Percentiles rank a stretch among this genome's conserved stretches.
These are phyloP conservation scores for Dichetophora obliterata DNA, from an alignment of 2,888 invertebrate genomes.

Conservation along the genomic window DNA sequence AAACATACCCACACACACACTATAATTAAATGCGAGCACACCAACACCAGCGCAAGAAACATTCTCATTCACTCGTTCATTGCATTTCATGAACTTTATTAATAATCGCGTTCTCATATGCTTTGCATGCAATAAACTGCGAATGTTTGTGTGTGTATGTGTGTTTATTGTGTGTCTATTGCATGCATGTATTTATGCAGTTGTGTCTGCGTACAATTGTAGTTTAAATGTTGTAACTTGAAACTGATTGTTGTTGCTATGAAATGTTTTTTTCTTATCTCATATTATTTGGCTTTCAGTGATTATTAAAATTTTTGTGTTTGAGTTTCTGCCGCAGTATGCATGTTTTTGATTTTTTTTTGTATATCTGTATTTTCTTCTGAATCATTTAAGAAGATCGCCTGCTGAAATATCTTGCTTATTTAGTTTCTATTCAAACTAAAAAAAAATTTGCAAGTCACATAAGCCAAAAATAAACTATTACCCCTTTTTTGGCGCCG, in stretches of 20 bases:
- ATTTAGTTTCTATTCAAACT: neutral
- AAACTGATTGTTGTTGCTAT: neutral
- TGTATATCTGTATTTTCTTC: neutral
- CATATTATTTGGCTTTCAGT: neutral
- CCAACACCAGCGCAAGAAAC: slow-evolving; percentile 1
- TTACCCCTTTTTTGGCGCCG: neutral
- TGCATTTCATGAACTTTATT: slow-evolving; percentile 65
- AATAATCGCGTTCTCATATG: slow-evolving; percentile 57
- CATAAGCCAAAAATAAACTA: neutral
- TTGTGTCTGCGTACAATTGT: slow-evolving; percentile 9
- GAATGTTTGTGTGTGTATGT: neutral
- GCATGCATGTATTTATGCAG: neutral
- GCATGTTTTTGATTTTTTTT: neutral
- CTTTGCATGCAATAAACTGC: neutral
- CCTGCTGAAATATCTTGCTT: neutral
- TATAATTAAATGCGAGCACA: neutral
- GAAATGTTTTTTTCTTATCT: neutral
- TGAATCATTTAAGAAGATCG: neutral
- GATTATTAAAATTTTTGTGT: neutral
- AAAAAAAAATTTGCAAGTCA: neutral
- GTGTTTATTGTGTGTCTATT: neutral
- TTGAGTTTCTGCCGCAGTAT: neutral
- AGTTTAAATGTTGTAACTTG: neutral
- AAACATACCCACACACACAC: neutral
- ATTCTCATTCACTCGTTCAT: slow-evolving; percentile 40